Base-by-base conservation (phyloP, 1,140 invertebrate species). In the Cydia strobilella region DNA sequence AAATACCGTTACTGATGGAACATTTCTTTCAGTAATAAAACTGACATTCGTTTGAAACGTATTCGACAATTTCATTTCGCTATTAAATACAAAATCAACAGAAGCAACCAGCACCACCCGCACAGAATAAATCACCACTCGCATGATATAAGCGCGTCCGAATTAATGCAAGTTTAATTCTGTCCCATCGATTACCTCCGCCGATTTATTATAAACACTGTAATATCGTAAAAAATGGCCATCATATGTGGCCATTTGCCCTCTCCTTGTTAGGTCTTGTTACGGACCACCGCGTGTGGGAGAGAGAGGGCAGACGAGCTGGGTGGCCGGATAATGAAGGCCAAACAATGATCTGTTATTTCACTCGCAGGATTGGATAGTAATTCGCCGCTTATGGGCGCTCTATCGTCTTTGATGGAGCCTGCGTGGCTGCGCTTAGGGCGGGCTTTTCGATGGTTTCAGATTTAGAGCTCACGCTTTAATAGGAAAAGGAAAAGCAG, bases 111-210 rank as follows among this genome's bases (percentile, higher is more conserved):
- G 72, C 73, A 73, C 65, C 77, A 73, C 72, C 75, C 82, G 81
- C 78, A 81, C 76, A 82, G 81, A 83, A 84, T 85, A 65, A 79
- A 76, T 65, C 74, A 76, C 72, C 71, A 27, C 39, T 59, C 42
- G 74, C 75, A 79, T 65, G 77, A 77, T 79, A 81, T 76, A 75
- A 39, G 77, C 75, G 77, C 78, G 79, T 76, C 77, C 73, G 76
- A 82, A 86, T 86, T 85, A 83, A 84, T 85, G 84, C 81, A 83
- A 85, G 82, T 85, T 84, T 83, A 81, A 84, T 83, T 78, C 80
- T 82, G 82, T 85, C 85, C 78, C 80, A 81, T 85, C 83, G 80
- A 85, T 82, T 83, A 86, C 62, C 65, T 51, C 71, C 51, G 51
- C 71, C 77, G 77, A 81, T 84, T 85, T 83, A 85, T 84, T 81